Base-by-base conservation (phyloP, 1,140 invertebrate genomes). In the Zaprionus capensis region DNA sequence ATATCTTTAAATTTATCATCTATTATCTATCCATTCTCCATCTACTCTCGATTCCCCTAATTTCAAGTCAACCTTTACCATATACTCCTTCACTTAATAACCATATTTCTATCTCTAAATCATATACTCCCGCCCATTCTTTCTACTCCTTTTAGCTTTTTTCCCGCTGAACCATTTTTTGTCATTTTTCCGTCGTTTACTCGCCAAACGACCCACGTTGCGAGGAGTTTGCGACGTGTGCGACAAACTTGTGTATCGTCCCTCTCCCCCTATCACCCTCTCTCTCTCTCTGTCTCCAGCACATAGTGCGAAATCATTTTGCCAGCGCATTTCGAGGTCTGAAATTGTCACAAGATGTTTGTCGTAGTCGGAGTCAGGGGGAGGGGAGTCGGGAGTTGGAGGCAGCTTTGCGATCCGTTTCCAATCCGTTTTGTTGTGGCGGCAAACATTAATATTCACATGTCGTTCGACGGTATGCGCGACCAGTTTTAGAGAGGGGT, bases 391-490 rank as follows among this genome's bases (percentile, higher is more conserved):
- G 63, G 51, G 36, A 62, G 46, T 62, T 65, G 36, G 72, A 31
- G 66, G 20, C 11, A 36, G 71, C 46, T 61, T 61, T 77, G 67
- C 72, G 82, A 84, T 85, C 57, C 65, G 64, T 71, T 80, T 84
- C 28, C 81, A 76, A 77, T 79, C 41, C 66, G 72, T 72, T 68
- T 58, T 63, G 57, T 62, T 56, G 64, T 57, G 75, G 69, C 78
- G 71, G 71, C 61, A 78, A 74, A 78, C 86, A 90, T 90, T 90
- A 90, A 90, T 90, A 90, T 90, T 90, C 85, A 90, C 86, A 88
- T 85, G 86, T 90, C 79, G 85, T 85, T 82, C 71, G 51, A 63
- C 67, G 66, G 71, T 58, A 78, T 78, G 71, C 59, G 71, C 66
- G 71, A 71, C 57, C 67, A 70, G 78, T 71, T 71, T 51, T 4